Percentiles rank a stretch among this genome's conserved stretches.
Conservation (phyloP, 2,888 invertebrate species). For the Phaedon cochleariae region DNA sequence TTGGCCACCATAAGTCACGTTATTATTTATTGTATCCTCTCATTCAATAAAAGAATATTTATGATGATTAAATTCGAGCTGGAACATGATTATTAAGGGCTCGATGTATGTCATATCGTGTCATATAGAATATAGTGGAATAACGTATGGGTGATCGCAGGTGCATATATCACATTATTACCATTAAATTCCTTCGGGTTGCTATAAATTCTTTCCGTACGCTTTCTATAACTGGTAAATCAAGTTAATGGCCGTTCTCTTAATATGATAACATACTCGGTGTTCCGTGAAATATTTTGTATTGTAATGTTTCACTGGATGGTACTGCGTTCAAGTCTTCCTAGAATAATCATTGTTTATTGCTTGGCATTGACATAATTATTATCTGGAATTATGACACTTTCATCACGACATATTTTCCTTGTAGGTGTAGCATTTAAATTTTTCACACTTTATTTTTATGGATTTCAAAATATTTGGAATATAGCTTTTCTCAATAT, state of each 20-base stretch:
- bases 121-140: slow-evolving; percentile 17
- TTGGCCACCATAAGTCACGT: neutral
- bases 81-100: slow-evolving; percentile 28
- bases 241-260: slow-evolving; percentile 54
- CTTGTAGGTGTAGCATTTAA: no score
- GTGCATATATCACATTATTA: slow-evolving; percentile 55
- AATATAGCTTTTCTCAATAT: no score
- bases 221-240: slow-evolving; percentile 55
- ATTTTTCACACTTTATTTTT: no score
- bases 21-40: neutral
- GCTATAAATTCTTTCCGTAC: slow-evolving; percentile 49
- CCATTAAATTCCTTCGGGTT: slow-evolving; percentile 53
- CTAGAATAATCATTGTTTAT: slow-evolving; percentile 36
- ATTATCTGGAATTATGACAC: neutral
- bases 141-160: slow-evolving; percentile 29
- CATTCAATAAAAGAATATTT: slow-evolving; percentile 9
- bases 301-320: slow-evolving; percentile 43
- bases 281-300: slow-evolving; percentile 50
- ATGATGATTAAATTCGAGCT: slow-evolving; percentile 24
- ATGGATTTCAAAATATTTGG: no score
- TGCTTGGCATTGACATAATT: slow-evolving; percentile 17
- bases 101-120: slow-evolving; percentile 23
- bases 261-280: slow-evolving; percentile 54
- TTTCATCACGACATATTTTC: no score
- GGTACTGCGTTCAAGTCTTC: slow-evolving; percentile 1